Base-by-base conservation (phyloP, 2,888 invertebrate species). In the Cheilosia urbana region DNA sequence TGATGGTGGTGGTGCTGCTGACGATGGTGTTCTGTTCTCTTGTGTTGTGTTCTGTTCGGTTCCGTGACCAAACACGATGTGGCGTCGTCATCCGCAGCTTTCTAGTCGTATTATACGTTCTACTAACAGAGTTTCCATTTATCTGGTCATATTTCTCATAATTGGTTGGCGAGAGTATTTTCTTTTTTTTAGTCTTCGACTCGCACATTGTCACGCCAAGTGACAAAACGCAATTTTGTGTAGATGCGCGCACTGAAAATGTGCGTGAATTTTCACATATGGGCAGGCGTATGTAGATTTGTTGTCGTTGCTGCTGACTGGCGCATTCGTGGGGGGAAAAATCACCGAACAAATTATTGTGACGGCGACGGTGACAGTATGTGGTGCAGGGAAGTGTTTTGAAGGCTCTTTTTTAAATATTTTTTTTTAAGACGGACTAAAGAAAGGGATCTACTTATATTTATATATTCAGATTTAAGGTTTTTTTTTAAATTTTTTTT, bases 201-300 rank as follows among this genome's bases (percentile, higher is more conserved):
- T 24, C 17, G 60, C 60, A 65, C 57, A 79, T 68, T 75, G 65
- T 71, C 76, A 60, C 58, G 58, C 65, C 40, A 65, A 71, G 75
- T 85, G 84, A 81, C 80, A 85, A 80, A 85, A 85, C 66, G 80
- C 84, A 80, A 73, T 65, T 73, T 69, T 49, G 42, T 73, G 78
- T 68, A 72, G 66, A 42, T 68, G 57, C 57, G 77, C 66, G 66
- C 77, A 47, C 53, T 55, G 60, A 45, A 34, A 65, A 71, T 65
- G 69, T 21, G 68, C 47, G 27, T 13, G n/a, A 57, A 62, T 65
- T 37, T 17, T 76, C 65, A 71, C 65, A 71, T 62, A 78, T 63
- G 63, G 53, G 30, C 19, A 47, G 34, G 58, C 58, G 66, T 57
- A n/a, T 21, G 17, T 30, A 55, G 27, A 9, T 30, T 30, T 30